These are phyloP conservation scores for Sapajus apella DNA, from an alignment of 2,113 vertebrate genomes.

Conservation along the genomic window DNA sequence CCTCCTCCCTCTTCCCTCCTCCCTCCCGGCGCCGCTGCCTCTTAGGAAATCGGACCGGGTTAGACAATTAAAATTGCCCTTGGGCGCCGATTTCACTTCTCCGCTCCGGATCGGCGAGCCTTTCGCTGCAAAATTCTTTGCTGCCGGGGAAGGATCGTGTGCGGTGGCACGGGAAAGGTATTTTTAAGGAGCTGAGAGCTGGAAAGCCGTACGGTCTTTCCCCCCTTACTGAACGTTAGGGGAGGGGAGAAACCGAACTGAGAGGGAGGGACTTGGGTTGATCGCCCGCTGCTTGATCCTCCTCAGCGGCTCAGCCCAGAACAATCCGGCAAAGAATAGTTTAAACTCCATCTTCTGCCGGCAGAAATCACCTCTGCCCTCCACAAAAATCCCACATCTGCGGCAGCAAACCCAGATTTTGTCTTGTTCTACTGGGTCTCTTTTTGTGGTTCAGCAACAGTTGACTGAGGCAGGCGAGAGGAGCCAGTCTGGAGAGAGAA, in stretches of 20 bases:
- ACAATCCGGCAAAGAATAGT: conserved; percentile 38
- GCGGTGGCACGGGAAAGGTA: neutral
- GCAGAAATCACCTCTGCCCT: conserved; percentile 62
- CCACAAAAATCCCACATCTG: neutral
- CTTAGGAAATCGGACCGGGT: conserved; percentile 72
- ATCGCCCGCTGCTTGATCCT: conserved; percentile 61
- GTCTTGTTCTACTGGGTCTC: neutral
- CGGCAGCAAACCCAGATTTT: neutral
- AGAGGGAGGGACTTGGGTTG: conserved; percentile 65
- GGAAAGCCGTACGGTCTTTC: conserved; percentile 14
- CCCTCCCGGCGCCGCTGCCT: conserved; percentile 72
- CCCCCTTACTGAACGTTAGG: neutral
- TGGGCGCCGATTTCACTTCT: conserved; percentile 72
- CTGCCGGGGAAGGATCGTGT: conserved; percentile 55
- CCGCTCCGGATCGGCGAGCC: conserved; percentile 3
- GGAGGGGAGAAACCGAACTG: conserved; percentile 40
- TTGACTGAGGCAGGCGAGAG: conserved; percentile 66
- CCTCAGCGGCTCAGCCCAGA: conserved; percentile 64
- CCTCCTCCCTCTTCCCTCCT: conserved; percentile 56
- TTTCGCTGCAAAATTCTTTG: conserved; percentile 55
- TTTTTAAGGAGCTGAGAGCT: conserved; percentile 65
- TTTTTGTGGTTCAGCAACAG: conserved; percentile 70
- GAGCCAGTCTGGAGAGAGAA: neutral
- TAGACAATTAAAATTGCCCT: conserved; percentile 81
- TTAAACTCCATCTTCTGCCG: conserved; percentile 70